phyloP scores from a whole-genome alignment of 2,888 invertebrate species.

The Psococerastis gibbosa region DNA sequence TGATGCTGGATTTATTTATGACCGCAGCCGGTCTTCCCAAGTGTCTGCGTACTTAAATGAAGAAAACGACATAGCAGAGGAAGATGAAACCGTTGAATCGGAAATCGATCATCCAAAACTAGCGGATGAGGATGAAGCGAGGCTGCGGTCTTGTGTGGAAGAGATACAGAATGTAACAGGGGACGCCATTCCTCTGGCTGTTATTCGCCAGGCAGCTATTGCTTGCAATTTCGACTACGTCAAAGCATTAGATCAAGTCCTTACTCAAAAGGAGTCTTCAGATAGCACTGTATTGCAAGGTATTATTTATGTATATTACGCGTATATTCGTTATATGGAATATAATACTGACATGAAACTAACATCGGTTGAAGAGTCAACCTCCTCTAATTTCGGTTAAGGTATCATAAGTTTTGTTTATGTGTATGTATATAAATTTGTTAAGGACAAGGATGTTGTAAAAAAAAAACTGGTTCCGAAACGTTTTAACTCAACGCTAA shows the following conservation, averaged over 20 bases:
- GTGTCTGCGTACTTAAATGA: constrained; percentile 56
- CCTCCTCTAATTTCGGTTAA: too few species aligned
- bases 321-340: too few species aligned
- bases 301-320: too few species aligned
- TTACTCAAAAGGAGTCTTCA: constrained; percentile 30
- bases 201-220: constrained; percentile 51
- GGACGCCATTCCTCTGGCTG: constrained; percentile 49
- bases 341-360: too few species aligned
- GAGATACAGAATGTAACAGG: constrained; percentile 64
- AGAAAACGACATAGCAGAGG: constrained; percentile 46
- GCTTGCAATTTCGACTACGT: constrained; percentile 52
- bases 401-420: too few species aligned
- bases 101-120: constrained; percentile 27
- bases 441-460: too few species aligned
- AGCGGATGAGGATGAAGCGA: constrained; percentile 47
- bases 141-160: constrained; percentile 66
- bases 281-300: too few species aligned
- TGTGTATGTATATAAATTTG: too few species aligned
- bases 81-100: constrained; percentile 42
- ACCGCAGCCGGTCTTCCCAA: constrained; percentile 36
- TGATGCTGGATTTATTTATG: constrained; percentile 57
- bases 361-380: too few species aligned
- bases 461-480: too few species aligned
- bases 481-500: too few species aligned
- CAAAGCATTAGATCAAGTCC: constrained; percentile 50